Evolutionary conservation across 2,888 invertebrate species (phyloP), one percentile per base, ranked within the genome.

Genomic region (Cotesia congregata): DNA sequence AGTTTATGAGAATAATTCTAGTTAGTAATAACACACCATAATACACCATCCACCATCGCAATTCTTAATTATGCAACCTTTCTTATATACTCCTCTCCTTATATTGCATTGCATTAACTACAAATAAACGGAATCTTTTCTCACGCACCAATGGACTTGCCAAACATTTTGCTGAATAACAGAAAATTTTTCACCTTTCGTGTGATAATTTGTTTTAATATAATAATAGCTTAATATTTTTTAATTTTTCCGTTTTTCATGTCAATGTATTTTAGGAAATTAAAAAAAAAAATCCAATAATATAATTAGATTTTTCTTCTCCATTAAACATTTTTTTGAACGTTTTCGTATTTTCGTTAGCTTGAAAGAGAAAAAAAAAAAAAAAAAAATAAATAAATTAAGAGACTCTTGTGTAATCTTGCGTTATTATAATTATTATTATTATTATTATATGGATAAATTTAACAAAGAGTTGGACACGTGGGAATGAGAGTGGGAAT

Each of bases 11-110:
- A 41, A 71, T 12, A 64, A 20, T 20, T 70, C 20, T 38, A 67
- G 67, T 61, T 72, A n/a, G 62, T 67, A 69, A 59, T 67, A 69
- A 59, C 62, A 68, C 60, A 38, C 64, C 67, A 77, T 78, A 77
- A 77, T 78, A 77, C 50, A 80, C 80, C 78, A 81, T 78, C 77
- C 76, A 79, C 71, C 85, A 85, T 85, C 82, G 86, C 85, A 85
- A 86, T 86, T 83, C 83, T 79, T 86, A 86, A 86, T 86, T 86
- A 86, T 85, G 86, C 86, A 86, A 86, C 83, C 80, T 81, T 83
- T 80, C 81, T 67, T 61, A 62, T 30, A 30, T 30, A 30, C 30
- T 82, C 83, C 75, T 73, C 73, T 68, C 80, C 78, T 67, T 79
- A 78, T 75, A 62, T 73, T 77, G 70, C 74, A 60, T 61, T 41